These are phyloP conservation scores for Cheilinus undulatus DNA, from an alignment of 2,113 vertebrate species.

Conservation along the genomic window DNA sequence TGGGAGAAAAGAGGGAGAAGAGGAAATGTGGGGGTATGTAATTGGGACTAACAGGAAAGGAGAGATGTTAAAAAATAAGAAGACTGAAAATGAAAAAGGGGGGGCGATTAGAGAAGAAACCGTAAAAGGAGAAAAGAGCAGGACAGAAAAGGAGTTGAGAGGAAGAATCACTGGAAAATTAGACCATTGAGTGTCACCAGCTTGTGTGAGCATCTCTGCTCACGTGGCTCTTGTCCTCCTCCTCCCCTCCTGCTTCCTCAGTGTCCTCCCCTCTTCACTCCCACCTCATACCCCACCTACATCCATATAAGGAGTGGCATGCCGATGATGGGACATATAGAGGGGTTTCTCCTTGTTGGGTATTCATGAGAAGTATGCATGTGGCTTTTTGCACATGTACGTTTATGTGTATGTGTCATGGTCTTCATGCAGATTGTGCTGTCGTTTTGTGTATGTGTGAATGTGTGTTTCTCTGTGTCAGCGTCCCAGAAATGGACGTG, in stretches of 20 bases:
- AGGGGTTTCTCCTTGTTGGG: conserved; percentile 34
- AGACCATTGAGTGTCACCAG: conserved; percentile 3
- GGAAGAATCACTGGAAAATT: conserved; percentile 3
- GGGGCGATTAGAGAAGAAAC: no score
- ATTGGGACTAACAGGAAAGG: no score
- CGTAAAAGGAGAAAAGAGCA: no score
- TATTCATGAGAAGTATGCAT: conserved; percentile 24
- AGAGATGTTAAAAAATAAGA: background rate
- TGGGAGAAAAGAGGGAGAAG: background rate
- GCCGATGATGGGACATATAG: conserved; percentile 40
- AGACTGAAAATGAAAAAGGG: background rate
- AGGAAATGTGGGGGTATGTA: no score
- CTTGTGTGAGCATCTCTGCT: conserved; percentile 27
- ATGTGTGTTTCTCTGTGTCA: conserved; percentile 61
- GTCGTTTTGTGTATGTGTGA: conserved; percentile 1
- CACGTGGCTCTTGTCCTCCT: conserved; percentile 32
- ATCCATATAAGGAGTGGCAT: background rate
- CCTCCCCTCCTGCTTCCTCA: background rate
- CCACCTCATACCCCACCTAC: conserved; percentile 3
- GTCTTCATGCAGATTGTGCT: conserved; percentile 50
- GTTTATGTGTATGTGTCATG: conserved; percentile 16
- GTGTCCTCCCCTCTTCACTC: background rate
- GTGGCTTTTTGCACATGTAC: conserved; percentile 24
- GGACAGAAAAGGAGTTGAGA: background rate
- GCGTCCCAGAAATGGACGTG: conserved; percentile 79